phyloP scores from a whole-genome alignment of 2,113 vertebrate genomes.

The Oceanodroma tethys region DNA sequence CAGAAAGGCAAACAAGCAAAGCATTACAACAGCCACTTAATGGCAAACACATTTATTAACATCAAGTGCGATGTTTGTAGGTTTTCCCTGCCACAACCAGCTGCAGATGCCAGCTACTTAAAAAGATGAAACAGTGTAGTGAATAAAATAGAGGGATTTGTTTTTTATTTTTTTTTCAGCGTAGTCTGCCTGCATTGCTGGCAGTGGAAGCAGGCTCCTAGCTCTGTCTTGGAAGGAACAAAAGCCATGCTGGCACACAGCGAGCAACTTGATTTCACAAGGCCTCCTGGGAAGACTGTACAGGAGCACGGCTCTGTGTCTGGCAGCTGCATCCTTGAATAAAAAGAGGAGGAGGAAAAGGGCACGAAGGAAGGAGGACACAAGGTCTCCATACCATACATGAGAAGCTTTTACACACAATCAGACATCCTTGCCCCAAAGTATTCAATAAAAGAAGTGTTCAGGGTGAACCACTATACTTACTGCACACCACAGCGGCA shows the following conservation, averaged over 20 bases:
- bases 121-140: slow-evolving; percentile 50
- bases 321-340: slow-evolving; percentile 75
- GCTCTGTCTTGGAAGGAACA: slow-evolving; percentile 49
- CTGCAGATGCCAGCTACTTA: slow-evolving; percentile 51
- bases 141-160: slow-evolving; percentile 7
- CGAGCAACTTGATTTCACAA: slow-evolving; percentile 61
- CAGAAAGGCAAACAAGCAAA: slow-evolving; percentile 67
- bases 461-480: slow-evolving; percentile 32
- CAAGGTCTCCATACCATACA: slow-evolving; percentile 62
- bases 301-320: slow-evolving; percentile 61
- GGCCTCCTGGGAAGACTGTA: slow-evolving; percentile 59
- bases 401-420: slow-evolving; percentile 62
- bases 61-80: slow-evolving; percentile 54
- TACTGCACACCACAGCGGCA: neutral
- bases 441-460: slow-evolving; percentile 44
- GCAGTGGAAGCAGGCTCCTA: slow-evolving; percentile 20
- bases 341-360: slow-evolving; percentile 65
- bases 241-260: slow-evolving; percentile 64
- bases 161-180: neutral
- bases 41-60: slow-evolving; percentile 72
- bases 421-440: slow-evolving; percentile 64
- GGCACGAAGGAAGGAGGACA: slow-evolving; percentile 71
- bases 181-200: slow-evolving; percentile 17
- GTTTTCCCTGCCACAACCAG: slow-evolving; percentile 39
- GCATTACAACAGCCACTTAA: slow-evolving; percentile 64